phyloP scores from a whole-genome alignment of 2,888 invertebrate species.

The Liodrosophila aerea region DNA sequence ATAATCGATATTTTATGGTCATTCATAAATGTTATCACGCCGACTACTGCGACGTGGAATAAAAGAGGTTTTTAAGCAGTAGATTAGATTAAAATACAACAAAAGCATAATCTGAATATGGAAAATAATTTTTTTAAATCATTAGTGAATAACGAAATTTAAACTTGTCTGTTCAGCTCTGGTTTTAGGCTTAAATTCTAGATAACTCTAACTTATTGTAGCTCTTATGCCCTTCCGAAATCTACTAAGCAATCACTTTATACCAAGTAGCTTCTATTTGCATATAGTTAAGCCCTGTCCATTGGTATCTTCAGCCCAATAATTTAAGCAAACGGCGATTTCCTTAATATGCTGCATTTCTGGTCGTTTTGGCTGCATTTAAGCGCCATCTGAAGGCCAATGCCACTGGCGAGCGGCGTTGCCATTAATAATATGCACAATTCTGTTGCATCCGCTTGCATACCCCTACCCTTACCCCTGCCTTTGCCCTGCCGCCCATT shows the following conservation, averaged over 20 bases:
- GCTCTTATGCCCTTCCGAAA: no score
- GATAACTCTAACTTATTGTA: no score
- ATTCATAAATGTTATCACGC: slow-evolving; percentile 9
- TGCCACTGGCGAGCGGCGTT: slow-evolving; percentile 45
- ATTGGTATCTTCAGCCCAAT: no score
- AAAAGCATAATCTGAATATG: no score
- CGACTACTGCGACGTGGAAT: not conserved
- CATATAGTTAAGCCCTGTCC: not conserved
- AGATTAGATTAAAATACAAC: not conserved
- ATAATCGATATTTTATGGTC: no score
- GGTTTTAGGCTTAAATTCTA: no score
- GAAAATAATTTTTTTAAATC: no score
- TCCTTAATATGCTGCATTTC: slow-evolving; percentile 23
- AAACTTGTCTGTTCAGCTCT: no score
- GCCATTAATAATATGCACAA: slow-evolving; percentile 45
- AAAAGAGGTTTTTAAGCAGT: not conserved
- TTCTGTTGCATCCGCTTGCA: not conserved
- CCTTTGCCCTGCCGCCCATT: not conserved
- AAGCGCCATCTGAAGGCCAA: slow-evolving; percentile 56
- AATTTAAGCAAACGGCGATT: slow-evolving; percentile 23
- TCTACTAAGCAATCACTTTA: no score
- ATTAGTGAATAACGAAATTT: no score
- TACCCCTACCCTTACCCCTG: not conserved
- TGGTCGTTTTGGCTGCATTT: slow-evolving; percentile 23
- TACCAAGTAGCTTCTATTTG: not conserved